phyloP scores from a whole-genome alignment of 2,888 invertebrate genomes.

The Zaprionus bogoriensis region DNA sequence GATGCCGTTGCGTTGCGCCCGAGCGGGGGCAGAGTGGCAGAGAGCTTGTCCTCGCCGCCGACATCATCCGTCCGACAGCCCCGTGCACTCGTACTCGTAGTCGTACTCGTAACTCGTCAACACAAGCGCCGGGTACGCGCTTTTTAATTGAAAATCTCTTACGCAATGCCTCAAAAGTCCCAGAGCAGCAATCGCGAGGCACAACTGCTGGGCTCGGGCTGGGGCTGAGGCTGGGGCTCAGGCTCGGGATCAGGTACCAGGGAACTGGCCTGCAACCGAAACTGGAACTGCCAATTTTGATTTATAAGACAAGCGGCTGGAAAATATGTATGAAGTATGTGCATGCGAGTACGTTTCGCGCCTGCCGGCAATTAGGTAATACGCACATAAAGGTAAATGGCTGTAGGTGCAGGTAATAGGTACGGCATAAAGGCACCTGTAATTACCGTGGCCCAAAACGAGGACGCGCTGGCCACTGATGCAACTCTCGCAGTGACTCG shows the following conservation, averaged over 20 bases:
- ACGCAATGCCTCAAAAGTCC: slow-evolving; percentile 49
- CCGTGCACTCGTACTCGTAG: neutral
- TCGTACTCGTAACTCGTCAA: slow-evolving; percentile 4
- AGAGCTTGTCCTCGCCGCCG: slow-evolving; percentile 31
- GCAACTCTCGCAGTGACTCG: slow-evolving; percentile 34
- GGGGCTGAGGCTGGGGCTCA: too few relatives aligned
- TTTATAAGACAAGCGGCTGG: slow-evolving; percentile 43
- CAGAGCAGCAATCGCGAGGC: neutral
- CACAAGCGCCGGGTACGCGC: slow-evolving; percentile 18
- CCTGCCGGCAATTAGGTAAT: slow-evolving; percentile 66
- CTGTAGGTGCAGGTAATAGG: slow-evolving; percentile 41
- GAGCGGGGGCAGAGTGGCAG: neutral
- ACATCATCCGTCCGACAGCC: slow-evolving; percentile 11
- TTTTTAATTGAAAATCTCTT: slow-evolving; percentile 64
- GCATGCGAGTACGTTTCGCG: slow-evolving; percentile 28
- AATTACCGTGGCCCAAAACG: slow-evolving; percentile 49
- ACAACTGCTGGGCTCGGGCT: slow-evolving; percentile 21
- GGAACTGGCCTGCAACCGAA: neutral
- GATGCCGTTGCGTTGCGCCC: too few relatives aligned
- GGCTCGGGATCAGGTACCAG: neutral
- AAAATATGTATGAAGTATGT: slow-evolving; percentile 31
- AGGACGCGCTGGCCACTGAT: slow-evolving; percentile 30
- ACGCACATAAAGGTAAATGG: slow-evolving; percentile 49
- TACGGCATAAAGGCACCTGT: slow-evolving; percentile 18
- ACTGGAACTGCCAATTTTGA: slow-evolving; percentile 64